Percentiles rank a stretch among this genome's conserved stretches.
Conservation (phyloP, 2,797 vertebrate genomes). For the Anas flavirostris region DNA sequence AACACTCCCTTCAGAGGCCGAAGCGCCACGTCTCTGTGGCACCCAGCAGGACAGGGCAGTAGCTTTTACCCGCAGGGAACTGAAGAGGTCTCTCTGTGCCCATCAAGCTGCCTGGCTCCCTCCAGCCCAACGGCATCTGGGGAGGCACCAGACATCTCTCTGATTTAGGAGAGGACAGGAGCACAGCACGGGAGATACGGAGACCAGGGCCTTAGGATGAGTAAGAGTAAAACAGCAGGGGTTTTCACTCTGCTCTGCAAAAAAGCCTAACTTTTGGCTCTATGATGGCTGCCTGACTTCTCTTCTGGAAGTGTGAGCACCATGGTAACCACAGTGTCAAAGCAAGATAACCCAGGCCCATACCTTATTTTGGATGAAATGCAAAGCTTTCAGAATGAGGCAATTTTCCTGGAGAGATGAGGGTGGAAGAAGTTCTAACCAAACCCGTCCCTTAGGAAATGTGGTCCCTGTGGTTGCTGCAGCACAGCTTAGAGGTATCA, state of each 20-base stretch:
- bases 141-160: not conserved
- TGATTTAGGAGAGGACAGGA: not conserved
- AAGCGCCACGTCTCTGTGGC: not conserved
- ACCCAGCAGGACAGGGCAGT: not conserved
- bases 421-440: not conserved
- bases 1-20: accelerated
- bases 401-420: not conserved
- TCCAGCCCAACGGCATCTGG: not conserved
- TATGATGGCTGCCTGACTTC: not conserved
- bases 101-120: not conserved
- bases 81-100: not conserved
- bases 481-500: not conserved
- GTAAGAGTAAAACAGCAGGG: not conserved
- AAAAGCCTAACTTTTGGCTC: not conserved
- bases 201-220: not conserved
- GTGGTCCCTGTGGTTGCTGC: not conserved
- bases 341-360: not conserved
- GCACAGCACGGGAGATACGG: not conserved
- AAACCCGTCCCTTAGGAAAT: not conserved
- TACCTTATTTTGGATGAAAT: not conserved
- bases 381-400: not conserved
- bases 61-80: not conserved
- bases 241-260: not conserved
- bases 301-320: not conserved
- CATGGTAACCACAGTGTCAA: not conserved